Base-by-base conservation (phyloP, 2,797 vertebrate species). In the Sitta carolinensis region DNA sequence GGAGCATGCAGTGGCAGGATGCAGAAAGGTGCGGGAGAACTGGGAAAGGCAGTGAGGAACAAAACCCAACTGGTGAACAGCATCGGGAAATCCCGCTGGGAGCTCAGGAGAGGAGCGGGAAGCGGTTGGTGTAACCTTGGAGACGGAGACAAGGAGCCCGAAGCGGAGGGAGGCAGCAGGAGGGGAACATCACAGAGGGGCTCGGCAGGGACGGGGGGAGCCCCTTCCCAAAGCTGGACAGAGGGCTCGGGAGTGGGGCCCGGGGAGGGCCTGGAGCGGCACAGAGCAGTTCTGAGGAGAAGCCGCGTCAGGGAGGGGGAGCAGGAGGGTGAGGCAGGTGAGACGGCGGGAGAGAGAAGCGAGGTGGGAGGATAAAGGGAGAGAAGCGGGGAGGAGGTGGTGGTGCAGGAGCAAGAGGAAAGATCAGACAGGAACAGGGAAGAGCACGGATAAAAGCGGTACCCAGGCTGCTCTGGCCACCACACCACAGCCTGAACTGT, bases 41-140 rank as follows among this genome's bases (percentile, higher is more conserved):
- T 4, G 16, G 32, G 69, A 64, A 61, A 76, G 34, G 47, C 29
- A 26, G 25, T 0, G 8, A 40, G 52, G n/a, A 89, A 38, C 69
- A 70, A 66, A 80, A 50, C 73, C 57, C 57, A 3, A 42, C 7
- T 2, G 10, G 72, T 23, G 36, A 70, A 42, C 26, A 29, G 84
- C 18, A 11, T 26, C 1, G 15, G 89, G 87, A 80, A 87, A 84
- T 66, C 87, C 93, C 52, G 5, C 61, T 13, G 55, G 76, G 79
- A 84, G 64, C 91, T 75, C 32, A 2, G 78, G 76, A 82, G 78
- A 70, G 94, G 78, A 74, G 64, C 10, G 16, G 84, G 85, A 77
- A 84, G 92, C 19, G 17, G 30, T 4, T 79, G 7, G 27, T 25
- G 96, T 97, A 96, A 97, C 97, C 97, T 95, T 96, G 97, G 97